Percentiles rank a stretch among this genome's conserved stretches.
phyloP scores from a whole-genome alignment of 1,140 invertebrate genomes.

The Drosophila bifasciata region DNA sequence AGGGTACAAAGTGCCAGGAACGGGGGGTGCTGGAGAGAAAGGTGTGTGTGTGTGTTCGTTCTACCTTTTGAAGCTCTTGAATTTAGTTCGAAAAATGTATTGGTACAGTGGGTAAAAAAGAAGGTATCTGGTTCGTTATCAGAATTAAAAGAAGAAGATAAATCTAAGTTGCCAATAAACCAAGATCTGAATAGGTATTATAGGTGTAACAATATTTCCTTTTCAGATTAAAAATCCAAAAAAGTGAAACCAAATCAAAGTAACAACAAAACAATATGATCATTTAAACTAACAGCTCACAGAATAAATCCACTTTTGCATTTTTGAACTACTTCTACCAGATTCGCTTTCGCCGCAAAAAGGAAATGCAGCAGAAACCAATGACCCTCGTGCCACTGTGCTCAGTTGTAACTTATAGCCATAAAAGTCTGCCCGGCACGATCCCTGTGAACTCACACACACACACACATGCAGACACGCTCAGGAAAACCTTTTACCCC shows the following conservation, averaged over 20 bases:
- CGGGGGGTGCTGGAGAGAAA: slow-evolving; percentile 8
- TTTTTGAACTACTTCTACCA: too few species aligned
- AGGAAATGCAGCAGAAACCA: neutral
- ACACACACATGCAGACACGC: slow-evolving; percentile 40
- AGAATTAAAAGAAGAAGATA: too few species aligned
- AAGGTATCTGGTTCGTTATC: neutral
- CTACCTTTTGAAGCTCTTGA: slow-evolving; percentile 69
- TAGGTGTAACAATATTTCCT: too few species aligned
- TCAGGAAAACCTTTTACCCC: slow-evolving; percentile 55
- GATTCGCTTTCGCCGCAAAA: slow-evolving; percentile 1
- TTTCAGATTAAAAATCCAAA: too few species aligned
- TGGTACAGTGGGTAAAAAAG: slow-evolving; percentile 34
- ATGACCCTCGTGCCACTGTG: slow-evolving; percentile 43
- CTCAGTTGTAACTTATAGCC: slow-evolving; percentile 25
- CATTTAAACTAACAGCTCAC: too few species aligned
- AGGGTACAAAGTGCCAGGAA: neutral
- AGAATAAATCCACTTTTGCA: too few species aligned
- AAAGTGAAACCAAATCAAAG: too few species aligned
- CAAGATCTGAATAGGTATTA: too few species aligned
- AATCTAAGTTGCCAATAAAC: too few species aligned
- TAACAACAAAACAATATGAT: too few species aligned
- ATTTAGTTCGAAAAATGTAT: slow-evolving; percentile 25
- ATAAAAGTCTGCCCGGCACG: slow-evolving; percentile 55
- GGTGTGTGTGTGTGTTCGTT: slow-evolving; percentile 46
- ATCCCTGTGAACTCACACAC: slow-evolving; percentile 70